Evolutionary conservation across 92 coral and sea anemone species (phyloP), one percentile per base, ranked within the genome.

Genomic region (Epizoanthus rinbou): DNA sequence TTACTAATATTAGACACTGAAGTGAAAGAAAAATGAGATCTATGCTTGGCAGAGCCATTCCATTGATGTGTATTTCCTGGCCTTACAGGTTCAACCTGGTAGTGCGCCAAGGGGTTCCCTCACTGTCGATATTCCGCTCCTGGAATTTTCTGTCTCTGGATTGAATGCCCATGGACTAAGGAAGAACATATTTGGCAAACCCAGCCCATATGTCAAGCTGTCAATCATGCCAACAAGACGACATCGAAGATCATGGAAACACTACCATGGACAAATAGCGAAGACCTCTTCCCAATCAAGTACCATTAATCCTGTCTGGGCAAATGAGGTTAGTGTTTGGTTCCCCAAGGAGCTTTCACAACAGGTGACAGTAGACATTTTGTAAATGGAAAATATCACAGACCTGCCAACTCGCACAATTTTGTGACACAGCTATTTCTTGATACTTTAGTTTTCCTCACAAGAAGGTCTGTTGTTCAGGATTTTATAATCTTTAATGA

Each of bases 191-290:
- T 97, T 97, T 87, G 98, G 99, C 73, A 92, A 90, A 73, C 99
- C 99, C n/a, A 91, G 97, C 79, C 99, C 99, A 0, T 94, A 97
- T 80, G 98, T 97, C 21, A 97, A 97, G 86, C 86, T 97, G 79
- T 92, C 95, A 43, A 90, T 97, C 79, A 92, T 93, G 85, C 99
- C 99, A 52, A 89, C 95, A 24, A 82, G 98, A 24, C 82, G 98
- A 24, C 99, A 97, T 76, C 91, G 92, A 19, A 82, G 94, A 68
- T 95, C 98, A 28, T 97, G 99, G 99, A 95, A 95, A 58, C 95
- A 87, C 73, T 95, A 97, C 79, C 99, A 97, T 86, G 99, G 99
- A 6, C 95, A 85, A 82, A 92, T 97, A 84, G 99, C 97, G 15
- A 97, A 97, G 80, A 97, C 99, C 4, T 94, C 98, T 5, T 97